Base-by-base conservation (phyloP, 2,113 vertebrate genomes). In the Tylochromis polylepis region DNA sequence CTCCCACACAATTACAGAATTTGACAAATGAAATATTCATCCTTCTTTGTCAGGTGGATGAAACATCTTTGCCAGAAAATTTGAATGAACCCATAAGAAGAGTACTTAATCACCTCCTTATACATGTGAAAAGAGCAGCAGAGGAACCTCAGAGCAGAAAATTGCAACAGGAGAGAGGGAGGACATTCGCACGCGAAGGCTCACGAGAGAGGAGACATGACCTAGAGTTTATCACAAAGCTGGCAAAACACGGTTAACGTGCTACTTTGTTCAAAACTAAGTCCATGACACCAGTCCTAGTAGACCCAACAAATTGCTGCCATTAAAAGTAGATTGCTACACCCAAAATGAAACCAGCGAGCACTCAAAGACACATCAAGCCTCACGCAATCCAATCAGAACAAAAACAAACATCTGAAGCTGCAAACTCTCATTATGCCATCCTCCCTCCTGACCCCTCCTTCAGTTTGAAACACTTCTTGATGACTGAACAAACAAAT, bases 401-500 rank as follows among this genome's bases (percentile, higher is more conserved):
- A 89, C 49, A 85, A 94, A 95, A 95, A 95, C 93, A 96, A 96
- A 95, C 94, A 95, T 88, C 36, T 89, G 60, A 87, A 85, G 89
- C 90, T 57, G 85, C 86, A 91, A 91, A 88, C 81, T 85, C 87
- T 93, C 92, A 93, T 93, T 92, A 94, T 65, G 80, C 87, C 89
- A 81, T 90, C 92, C 84, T 55, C 80, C 78, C 82, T 18, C 65
- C 79, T 62, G 87, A 90, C 88, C 90, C 83, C 51, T 88, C 87
- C 91, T 94, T 93, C 59, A 88, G 87, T 93, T 87, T 90, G 84
- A 95, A 95, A 95, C 92, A 92, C 86, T 92, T 94, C 90, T 94
- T 94, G 93, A 95, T 94, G 92, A 92, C 92, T 93, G 89, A 94
- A 90, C 91, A 95, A 95, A 95, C 92, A 95, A 95, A 94, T 92